Evolutionary conservation across 2,888 invertebrate genomes (phyloP).

Genomic region (Acleris laterana): DNA sequence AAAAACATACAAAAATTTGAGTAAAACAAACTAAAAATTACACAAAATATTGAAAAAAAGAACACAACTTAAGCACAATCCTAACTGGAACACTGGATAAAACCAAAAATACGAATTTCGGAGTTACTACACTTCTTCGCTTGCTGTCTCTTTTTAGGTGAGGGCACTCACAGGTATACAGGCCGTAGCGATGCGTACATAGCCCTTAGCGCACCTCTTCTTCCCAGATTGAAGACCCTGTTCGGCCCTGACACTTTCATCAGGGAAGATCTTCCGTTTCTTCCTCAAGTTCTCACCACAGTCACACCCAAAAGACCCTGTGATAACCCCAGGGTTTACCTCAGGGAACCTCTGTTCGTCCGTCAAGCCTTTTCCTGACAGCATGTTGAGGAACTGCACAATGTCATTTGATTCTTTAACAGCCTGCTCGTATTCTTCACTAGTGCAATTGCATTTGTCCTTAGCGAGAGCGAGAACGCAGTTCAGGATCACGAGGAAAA

Average conservation of each 20-base stretch:
- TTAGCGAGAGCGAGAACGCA: background rate
- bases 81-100: too few relatives aligned
- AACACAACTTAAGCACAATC: background rate
- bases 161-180: background rate
- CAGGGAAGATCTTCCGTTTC: constrained; percentile 23
- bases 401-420: constrained; percentile 22
- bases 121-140: background rate
- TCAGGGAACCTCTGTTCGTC: constrained; percentile 17
- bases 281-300: constrained; percentile 29
- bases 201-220: constrained; percentile 19
- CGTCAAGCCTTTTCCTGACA: background rate
- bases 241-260: background rate
- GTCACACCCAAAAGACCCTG: constrained; percentile 13
- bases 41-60: too few relatives aligned
- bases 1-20: background rate
- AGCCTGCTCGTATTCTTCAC: background rate
- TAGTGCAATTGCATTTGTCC: constrained; percentile 17
- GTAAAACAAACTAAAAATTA: background rate
- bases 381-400: constrained; percentile 1
- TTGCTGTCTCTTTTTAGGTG: background rate
- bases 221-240: background rate
- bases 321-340: constrained; percentile 2
- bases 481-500: constrained; percentile 5
- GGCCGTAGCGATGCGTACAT: background rate
- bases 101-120: background rate